Evolutionary conservation across 1,140 invertebrate genomes (phyloP), one percentile per base, ranked within the genome.

Genomic region (Apis dorsata): DNA sequence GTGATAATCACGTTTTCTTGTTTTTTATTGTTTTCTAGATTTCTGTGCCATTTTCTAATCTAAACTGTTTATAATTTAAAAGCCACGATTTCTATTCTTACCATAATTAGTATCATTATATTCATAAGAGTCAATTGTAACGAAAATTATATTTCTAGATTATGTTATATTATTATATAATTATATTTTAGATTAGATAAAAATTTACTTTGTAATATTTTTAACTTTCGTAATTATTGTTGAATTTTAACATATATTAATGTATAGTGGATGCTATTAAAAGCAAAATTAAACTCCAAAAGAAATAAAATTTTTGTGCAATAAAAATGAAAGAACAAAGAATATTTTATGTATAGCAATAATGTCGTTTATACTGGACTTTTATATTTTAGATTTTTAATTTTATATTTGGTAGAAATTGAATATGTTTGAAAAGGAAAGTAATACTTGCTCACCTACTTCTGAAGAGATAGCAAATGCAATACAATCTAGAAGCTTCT

Each of bases 381-480:
- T 24, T 9, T 3, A 15, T 10, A 24, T 24, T 15, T 9, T 9
- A 15, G 17, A 24, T 24, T 51, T 4, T 19, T 5, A 19, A 24
- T 15, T 73, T 44, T 49, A 5, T 34, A 9, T 60, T 44, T 1
- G 19, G 68, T 28, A 11, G 9, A 57, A 11, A 15, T 51, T 79
- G 21, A 49, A 60, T 24, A 28, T 2, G 55, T 83, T 83, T 53
- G 71, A 83, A 87, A 85, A 85, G 63, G 60, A 85, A 85, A 86
- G 73, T 55, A 51, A 65, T 59, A 81, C n/a, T 72, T 28, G 60
- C 62, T 85, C 74, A 74, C 71, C 72, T 86, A 80, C 83, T 83
- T 83, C 12, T 28, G 34, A 21, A 12, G 34, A 57, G 28, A 75
- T 21, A 24, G 15, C 15, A 17, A 19, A 24, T 44, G 28, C 0